Base-by-base conservation (phyloP, 2,888 invertebrate species). In the Enchytraeus crypticus region DNA sequence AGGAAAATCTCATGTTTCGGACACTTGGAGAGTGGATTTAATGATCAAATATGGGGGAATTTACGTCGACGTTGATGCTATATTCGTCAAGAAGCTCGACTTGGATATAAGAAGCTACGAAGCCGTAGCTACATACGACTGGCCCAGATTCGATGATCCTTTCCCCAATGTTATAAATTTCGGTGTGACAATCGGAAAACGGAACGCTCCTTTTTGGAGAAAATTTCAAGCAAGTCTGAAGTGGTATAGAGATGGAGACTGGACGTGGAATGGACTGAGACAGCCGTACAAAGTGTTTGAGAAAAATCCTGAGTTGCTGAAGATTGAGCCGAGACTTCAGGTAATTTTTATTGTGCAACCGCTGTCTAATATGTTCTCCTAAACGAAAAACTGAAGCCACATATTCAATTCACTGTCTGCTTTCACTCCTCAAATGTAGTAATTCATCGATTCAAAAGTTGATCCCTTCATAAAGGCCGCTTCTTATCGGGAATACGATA, bases 1-100 rank as follows among this genome's bases (percentile, higher is more conserved):
- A 29, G 70, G 69, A 59, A 64, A 58, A 2, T 69, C 71, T 23
- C 73, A 73, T 53, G 67, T 68, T 51, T 74, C 74, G 59, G 76
- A 76, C 60, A 64, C 75, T 14, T 68, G 74, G 4, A 54, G 76
- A 14, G 74, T 72, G 2, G 74, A 75, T 29, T 63, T 73, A 21
- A 63, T 76, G 55, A 64, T 71, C 18, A 72, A 72, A 63, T 74
- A 74, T 62, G 76, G 76, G 32, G 76, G 76, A 4, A 70, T 76
- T 11, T 76, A 75, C 60, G 62, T 72, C 38, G 76, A 76, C 61
- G 73, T 72, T 67, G 76, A 76, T 58, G 76, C 71, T 3, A 63
- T 74, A 3, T 75, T 74, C 71, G 64, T 73, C 5, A 67, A 69
- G 53, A 68, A 70, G 5, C 64, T 74, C 0, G 66, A 64, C 29